Percentiles rank a stretch among this genome's conserved stretches.
phyloP scores from a whole-genome alignment of 2,888 invertebrate genomes.

The Heliconius sara region DNA sequence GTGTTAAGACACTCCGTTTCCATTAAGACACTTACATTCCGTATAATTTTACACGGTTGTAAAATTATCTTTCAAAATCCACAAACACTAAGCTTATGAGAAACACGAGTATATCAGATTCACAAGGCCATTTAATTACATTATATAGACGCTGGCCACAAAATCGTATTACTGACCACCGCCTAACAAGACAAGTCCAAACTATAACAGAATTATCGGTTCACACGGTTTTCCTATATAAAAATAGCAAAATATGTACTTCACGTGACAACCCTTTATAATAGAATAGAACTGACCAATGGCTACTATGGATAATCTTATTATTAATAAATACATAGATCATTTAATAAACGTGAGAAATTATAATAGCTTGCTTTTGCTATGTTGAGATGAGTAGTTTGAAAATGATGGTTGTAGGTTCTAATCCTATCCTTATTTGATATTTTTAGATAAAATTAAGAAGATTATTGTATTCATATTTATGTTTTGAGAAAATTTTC shows the following conservation, averaged over 20 bases:
- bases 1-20: background rate
- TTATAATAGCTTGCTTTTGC: background rate
- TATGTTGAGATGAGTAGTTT: background rate
- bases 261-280: constrained; percentile 35
- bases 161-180: constrained; percentile 67
- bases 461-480: too few relatives aligned
- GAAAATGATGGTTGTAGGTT: background rate
- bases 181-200: constrained; percentile 43
- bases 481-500: too few relatives aligned
- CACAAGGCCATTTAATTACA: constrained; percentile 54
- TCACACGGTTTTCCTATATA: constrained; percentile 4
- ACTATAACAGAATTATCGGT: constrained; percentile 10
- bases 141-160: constrained; percentile 43
- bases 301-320: constrained; percentile 41
- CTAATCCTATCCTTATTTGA: background rate
- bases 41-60: too few relatives aligned
- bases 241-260: background rate
- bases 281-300: constrained; percentile 32
- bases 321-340: background rate
- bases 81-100: background rate
- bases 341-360: constrained; percentile 30
- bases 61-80: background rate
- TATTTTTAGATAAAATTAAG: background rate
- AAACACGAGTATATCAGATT: constrained; percentile 48
- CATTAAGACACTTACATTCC: too few relatives aligned